phyloP scores from a whole-genome alignment of 2,888 invertebrate species.

The Athripsodes cinereus region DNA sequence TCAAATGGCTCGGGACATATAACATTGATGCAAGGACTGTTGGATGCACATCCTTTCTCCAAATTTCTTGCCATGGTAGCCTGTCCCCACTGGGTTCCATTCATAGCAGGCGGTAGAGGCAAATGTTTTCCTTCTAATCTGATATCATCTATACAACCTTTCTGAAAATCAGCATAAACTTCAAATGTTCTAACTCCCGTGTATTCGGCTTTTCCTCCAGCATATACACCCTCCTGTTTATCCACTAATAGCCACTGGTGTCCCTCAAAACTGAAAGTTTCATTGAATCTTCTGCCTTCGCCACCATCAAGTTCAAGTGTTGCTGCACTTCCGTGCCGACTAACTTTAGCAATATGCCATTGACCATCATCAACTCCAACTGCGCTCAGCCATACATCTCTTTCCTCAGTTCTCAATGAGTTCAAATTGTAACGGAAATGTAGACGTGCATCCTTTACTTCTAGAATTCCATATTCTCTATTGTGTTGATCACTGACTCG shows the following conservation, averaged over 20 bases:
- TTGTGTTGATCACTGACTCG: constrained; percentile 92
- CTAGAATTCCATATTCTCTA: constrained; percentile 85
- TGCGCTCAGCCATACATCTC: constrained; percentile 83
- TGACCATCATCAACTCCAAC: constrained; percentile 92
- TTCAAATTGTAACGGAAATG: constrained; percentile 92
- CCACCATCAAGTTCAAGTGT: constrained; percentile 91
- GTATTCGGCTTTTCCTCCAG: constrained; percentile 93
- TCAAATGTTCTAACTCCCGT: constrained; percentile 91
- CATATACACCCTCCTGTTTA: constrained; percentile 92
- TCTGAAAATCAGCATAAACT: constrained; percentile 91
- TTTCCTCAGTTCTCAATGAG: constrained; percentile 83
- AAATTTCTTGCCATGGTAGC: constrained; percentile 91
- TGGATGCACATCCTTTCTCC: constrained; percentile 88
- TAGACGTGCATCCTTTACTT: constrained; percentile 84
- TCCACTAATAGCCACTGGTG: constrained; percentile 90
- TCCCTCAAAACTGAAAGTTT: constrained; percentile 83
- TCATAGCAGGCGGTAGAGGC: constrained; percentile 90
- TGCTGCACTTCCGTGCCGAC: constrained; percentile 88
- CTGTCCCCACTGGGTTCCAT: constrained; percentile 93
- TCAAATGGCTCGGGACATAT: constrained; percentile 91
- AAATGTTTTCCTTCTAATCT: constrained; percentile 92
- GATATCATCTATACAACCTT: constrained; percentile 68
- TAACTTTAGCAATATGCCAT: constrained; percentile 92
- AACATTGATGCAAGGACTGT: constrained; percentile 91
- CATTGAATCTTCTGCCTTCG: constrained; percentile 89